phyloP scores from a whole-genome alignment of 2,113 vertebrate genomes.

The Vulpes vulpes region DNA sequence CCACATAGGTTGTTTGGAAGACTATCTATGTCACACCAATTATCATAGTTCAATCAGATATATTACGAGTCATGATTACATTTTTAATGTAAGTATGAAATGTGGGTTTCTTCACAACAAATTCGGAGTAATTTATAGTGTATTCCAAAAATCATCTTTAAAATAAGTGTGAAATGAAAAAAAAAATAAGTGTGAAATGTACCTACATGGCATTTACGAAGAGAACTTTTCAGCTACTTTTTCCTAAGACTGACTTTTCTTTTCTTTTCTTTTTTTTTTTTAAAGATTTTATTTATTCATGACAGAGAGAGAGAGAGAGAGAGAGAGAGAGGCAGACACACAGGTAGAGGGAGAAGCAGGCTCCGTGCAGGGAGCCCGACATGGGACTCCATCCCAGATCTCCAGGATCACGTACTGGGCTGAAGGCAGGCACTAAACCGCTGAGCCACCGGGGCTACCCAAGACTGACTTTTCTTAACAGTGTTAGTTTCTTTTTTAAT shows the following conservation, averaged over 20 bases:
- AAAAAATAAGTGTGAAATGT: conserved; percentile 45
- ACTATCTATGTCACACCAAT: neutral
- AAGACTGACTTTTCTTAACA: too few species aligned
- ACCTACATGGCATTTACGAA: neutral
- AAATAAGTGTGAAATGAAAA: conserved; percentile 47
- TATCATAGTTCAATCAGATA: conserved; percentile 14
- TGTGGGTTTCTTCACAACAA: neutral
- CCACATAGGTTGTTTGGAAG: conserved; percentile 57
- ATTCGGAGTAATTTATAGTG: conserved; percentile 34
- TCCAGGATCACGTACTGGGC: too few species aligned
- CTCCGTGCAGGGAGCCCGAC: too few species aligned
- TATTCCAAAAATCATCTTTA: conserved; percentile 47
- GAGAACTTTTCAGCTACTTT: conserved; percentile 25
- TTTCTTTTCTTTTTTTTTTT: neutral
- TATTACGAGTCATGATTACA: neutral
- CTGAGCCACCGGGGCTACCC: too few species aligned
- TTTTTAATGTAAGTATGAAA: conserved; percentile 67
- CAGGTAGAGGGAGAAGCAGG: too few species aligned
- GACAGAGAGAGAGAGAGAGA: too few species aligned
- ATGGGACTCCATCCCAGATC: too few species aligned
- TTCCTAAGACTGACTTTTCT: neutral
- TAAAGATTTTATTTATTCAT: too few species aligned
- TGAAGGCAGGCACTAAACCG: too few species aligned
- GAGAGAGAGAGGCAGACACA: too few species aligned
- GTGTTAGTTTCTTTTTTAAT: neutral